A percentile compares a stretch with the other conserved stretches of the same genome.
phyloP scores from a whole-genome alignment of 2,113 vertebrate genomes.

The Pterocles burchelli region DNA sequence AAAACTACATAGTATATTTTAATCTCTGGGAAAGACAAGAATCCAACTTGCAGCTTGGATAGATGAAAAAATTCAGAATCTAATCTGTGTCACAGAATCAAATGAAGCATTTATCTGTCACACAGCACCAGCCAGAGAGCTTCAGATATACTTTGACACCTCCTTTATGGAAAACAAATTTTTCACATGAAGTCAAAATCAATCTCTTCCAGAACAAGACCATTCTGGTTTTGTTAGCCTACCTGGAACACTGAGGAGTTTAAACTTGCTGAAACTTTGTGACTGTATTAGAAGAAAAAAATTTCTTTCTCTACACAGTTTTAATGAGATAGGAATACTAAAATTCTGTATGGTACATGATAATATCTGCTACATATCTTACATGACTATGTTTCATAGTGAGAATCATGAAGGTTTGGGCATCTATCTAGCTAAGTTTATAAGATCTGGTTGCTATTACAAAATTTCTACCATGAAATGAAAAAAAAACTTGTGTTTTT shows the following conservation, averaged over 20 bases:
- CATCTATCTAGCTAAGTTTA: not conserved
- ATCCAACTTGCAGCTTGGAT: not conserved
- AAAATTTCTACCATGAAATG: not conserved
- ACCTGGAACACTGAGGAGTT: not conserved
- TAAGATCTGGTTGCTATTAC: not conserved
- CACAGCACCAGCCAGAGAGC: not conserved
- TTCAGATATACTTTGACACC: not conserved
- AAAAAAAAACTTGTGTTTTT: not conserved
- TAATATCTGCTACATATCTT: rapidly evolving
- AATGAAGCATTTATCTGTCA: not conserved
- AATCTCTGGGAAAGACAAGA: not conserved
- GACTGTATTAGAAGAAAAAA: not conserved
- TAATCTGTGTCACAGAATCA: not conserved
- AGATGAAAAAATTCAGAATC: not conserved
- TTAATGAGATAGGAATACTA: not conserved
- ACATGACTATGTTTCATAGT: not conserved
- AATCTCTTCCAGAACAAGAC: not conserved
- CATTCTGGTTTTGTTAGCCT: not conserved
- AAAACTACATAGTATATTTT: not conserved
- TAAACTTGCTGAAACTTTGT: not conserved
- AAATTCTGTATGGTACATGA: not conserved
- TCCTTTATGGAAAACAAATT: not conserved
- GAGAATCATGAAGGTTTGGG: not conserved
- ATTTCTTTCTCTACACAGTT: not conserved
- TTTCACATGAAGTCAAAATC: constrained; percentile 6